Percentiles rank a stretch among this genome's conserved stretches.
phyloP scores from a whole-genome alignment of 2,888 invertebrate genomes.

The Holacanthella duospinosa region DNA sequence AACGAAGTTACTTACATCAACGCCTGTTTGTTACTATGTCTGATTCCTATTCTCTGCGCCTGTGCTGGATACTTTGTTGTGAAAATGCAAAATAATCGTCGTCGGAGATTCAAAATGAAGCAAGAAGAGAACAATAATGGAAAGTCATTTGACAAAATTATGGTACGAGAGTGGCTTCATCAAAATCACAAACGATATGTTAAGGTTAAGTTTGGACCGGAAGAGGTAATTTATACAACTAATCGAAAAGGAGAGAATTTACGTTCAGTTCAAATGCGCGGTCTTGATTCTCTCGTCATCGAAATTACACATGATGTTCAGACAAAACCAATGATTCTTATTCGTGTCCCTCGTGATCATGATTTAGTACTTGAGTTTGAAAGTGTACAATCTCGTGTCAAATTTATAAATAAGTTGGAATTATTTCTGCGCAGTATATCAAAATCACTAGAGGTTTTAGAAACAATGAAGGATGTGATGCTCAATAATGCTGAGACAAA shows the following conservation, averaged over 20 bases:
- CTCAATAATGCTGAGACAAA: constrained; percentile 84
- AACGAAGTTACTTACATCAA: constrained; percentile 96
- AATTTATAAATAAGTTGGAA: constrained; percentile 77
- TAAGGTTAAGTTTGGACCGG: constrained; percentile 80
- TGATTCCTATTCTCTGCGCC: constrained; percentile 84
- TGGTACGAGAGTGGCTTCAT: constrained; percentile 87
- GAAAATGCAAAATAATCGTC: constrained; percentile 74
- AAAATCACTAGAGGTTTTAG: constrained; percentile 63
- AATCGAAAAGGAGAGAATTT: constrained; percentile 86
- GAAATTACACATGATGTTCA: constrained; percentile 69
- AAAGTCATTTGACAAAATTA: constrained; percentile 72
- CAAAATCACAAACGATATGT: constrained; percentile 81
- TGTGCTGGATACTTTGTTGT: constrained; percentile 87
- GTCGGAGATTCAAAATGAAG: constrained; percentile 67
- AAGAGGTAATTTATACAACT: constrained; percentile 71
- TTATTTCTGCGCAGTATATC: constrained; percentile 71
- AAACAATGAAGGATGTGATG: constrained; percentile 70
- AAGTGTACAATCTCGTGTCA: constrained; percentile 63
- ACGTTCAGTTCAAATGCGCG: constrained; percentile 65
- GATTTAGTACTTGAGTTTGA: constrained; percentile 87
- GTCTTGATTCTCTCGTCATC: constrained; percentile 66
- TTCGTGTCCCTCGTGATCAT: constrained; percentile 71
- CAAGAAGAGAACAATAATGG: constrained; percentile 62
- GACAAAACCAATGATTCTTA: constrained; percentile 59
- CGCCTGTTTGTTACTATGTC: constrained; percentile 78